phyloP scores from a whole-genome alignment of 2,888 invertebrate genomes.

The Doris montereyensis region DNA sequence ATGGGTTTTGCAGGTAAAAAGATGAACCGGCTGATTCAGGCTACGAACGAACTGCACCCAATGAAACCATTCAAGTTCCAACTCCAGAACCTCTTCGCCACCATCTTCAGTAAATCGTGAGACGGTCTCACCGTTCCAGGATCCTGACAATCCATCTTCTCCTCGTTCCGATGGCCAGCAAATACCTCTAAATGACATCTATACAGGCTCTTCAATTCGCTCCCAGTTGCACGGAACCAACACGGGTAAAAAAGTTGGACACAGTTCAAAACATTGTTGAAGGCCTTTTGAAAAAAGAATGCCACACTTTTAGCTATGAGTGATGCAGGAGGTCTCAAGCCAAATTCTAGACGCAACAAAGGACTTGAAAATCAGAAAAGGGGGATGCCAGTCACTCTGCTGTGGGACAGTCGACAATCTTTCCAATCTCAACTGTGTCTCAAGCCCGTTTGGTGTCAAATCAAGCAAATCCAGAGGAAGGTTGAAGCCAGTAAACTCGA shows the following conservation, averaged over 20 bases:
- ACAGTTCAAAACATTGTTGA: slow-evolving; percentile 39
- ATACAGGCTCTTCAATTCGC: slow-evolving; percentile 26
- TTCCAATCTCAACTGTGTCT: slow-evolving; percentile 30
- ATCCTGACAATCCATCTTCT: too few species aligned
- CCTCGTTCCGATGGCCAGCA: too few species aligned
- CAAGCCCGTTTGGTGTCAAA: slow-evolving; percentile 7
- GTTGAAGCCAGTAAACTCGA: neutral
- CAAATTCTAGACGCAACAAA: slow-evolving; percentile 42
- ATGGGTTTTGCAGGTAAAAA: too few species aligned
- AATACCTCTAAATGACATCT: slow-evolving; percentile 34
- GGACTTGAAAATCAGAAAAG: slow-evolving; percentile 32
- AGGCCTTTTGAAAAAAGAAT: slow-evolving; percentile 53
- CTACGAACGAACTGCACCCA: too few species aligned
- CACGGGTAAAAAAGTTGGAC: slow-evolving; percentile 32
- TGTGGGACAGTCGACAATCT: slow-evolving; percentile 10
- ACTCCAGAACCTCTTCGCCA: too few species aligned
- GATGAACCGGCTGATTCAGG: too few species aligned
- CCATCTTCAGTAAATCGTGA: too few species aligned
- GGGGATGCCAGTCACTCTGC: slow-evolving; percentile 29
- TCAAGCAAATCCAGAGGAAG: neutral
- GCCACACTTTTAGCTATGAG: slow-evolving; percentile 52
- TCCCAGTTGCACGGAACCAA: slow-evolving; percentile 27
- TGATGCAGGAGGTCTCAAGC: slow-evolving; percentile 51
- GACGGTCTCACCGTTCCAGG: too few species aligned
- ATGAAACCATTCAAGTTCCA: too few species aligned